Percentiles rank a stretch among this genome's conserved stretches.
Conservation (phyloP, 2,888 invertebrate genomes). For the Halictus ligatus region DNA sequence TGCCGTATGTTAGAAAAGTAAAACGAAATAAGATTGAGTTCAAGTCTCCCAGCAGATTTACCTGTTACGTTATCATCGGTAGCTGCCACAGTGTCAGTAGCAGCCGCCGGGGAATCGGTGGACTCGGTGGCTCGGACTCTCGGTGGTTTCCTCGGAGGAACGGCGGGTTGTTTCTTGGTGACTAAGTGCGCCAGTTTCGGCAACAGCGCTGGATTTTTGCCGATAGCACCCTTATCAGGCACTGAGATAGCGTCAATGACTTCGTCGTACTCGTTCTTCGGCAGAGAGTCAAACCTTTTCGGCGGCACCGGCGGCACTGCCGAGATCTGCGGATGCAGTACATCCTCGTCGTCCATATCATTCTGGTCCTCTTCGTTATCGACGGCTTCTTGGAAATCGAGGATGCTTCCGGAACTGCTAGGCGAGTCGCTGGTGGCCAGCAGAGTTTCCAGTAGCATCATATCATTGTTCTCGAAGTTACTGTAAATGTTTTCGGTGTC, state of each 20-base stretch:
- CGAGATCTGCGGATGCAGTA: slow-evolving; percentile 35
- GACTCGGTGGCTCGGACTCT: slow-evolving; percentile 11
- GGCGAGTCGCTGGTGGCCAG: slow-evolving; percentile 90
- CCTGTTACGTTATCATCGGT: slow-evolving; percentile 31
- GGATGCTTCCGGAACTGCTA: slow-evolving; percentile 84
- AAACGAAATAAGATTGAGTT: no score
- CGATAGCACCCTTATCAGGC: slow-evolving; percentile 30
- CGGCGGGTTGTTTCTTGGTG: slow-evolving; percentile 81
- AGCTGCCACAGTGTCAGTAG: slow-evolving; percentile 23
- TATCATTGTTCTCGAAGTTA: slow-evolving; percentile 86
- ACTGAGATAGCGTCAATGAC: slow-evolving; percentile 73
- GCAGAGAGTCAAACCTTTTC: slow-evolving; percentile 88
- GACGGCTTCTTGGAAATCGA: slow-evolving; percentile 84
- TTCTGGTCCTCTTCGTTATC: slow-evolving; percentile 83
- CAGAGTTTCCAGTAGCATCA: slow-evolving; percentile 88
- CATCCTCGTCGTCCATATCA: slow-evolving; percentile 83
- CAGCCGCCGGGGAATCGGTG: slow-evolving; percentile 3
- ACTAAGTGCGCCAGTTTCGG: slow-evolving; percentile 76
- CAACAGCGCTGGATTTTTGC: slow-evolving; percentile 77
- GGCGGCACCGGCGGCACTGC: slow-evolving; percentile 88
- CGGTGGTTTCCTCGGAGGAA: slow-evolving; percentile 74
- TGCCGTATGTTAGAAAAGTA: no score
- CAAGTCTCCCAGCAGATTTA: background rate
- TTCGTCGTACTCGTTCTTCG: slow-evolving; percentile 84
- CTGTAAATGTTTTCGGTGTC: slow-evolving; percentile 73